Conservation (phyloP, 2,113 vertebrate species). For the Accipiter cooperii region DNA sequence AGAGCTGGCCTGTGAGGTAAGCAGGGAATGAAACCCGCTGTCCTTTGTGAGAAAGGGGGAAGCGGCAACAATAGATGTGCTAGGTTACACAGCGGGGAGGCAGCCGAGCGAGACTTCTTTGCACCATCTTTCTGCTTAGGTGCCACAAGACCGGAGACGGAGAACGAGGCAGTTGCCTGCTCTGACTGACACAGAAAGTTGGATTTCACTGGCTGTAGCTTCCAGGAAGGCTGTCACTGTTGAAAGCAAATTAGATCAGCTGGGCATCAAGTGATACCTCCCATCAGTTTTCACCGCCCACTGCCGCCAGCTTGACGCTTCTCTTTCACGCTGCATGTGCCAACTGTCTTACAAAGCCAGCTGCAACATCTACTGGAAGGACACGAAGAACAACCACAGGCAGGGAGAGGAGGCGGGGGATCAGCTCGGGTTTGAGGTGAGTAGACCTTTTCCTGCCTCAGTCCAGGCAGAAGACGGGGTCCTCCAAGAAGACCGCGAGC, state of each 20-base stretch:
- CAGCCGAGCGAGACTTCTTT: not conserved
- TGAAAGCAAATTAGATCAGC: conserved; percentile 45
- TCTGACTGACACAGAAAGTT: not conserved
- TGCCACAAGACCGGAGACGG: not conserved
- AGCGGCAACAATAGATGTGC: not conserved
- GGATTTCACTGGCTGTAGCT: not conserved
- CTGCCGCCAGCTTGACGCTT: conserved; percentile 39
- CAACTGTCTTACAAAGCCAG: not conserved
- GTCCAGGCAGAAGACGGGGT: conserved; percentile 57
- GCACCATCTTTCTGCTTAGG: not conserved
- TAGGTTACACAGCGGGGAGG: not conserved
- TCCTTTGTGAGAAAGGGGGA: not conserved
- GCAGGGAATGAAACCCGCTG: not conserved
- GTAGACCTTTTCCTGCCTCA: conserved; percentile 10
- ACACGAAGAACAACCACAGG: not conserved
- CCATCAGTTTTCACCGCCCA: conserved; percentile 33
- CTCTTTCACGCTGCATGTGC: conserved; percentile 12
- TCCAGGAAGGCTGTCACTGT: conserved; percentile 21
- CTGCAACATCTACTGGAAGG: conserved; percentile 6
- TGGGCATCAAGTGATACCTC: conserved; percentile 45
- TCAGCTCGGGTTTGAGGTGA: not conserved
- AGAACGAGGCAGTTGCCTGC: not conserved
- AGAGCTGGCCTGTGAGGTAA: not conserved
- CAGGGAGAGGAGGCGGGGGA: not conserved
- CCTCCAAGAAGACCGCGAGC: conserved; percentile 73